Base-by-base conservation (phyloP, 2,797 vertebrate genomes). In the Peromyscus attwateri region DNA sequence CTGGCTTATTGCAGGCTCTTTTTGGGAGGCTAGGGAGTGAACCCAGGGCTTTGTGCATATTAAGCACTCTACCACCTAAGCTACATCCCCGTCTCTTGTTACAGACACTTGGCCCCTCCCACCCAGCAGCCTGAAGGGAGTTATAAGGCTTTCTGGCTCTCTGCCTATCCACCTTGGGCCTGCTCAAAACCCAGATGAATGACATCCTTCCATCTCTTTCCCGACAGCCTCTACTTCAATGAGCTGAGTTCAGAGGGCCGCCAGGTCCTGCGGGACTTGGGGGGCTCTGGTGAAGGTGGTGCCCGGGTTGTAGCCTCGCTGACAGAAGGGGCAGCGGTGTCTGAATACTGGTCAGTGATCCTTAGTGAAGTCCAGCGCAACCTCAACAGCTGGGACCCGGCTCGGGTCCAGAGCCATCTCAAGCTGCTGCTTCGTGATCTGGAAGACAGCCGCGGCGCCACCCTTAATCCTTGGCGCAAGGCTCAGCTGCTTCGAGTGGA, bases 201-300 rank as follows among this genome's bases (percentile, higher is more conserved):
- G 27, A 27, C 25, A 23, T 37, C 43, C 27, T 0, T 66, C 11
- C 4, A 87, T 77, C 81, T 93, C 52, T 93, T 49, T 83, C 89
- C 85, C 34, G 25, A 70, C n/a, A 99, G 99, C 88, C 98, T 99
- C 97, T 99, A 99, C 94, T 99, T 99, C 98, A 99, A 99, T 0
- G 99, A 99, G 79, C 98, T 99, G 96, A 99, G 99, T 0, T 98
- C 99, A 27, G 98, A 98, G 2, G 99, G 99, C 80, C 99, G 99
- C 96, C 98, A 98, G 97, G 99, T 98, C 0, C 98, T 99, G 14
- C 98, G 98, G 34, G 97, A 89, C 93, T 55, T 97, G 57, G 97
- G 94, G 5, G 70, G 77, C 13, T n/a, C 94, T 1, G 96, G 98
- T 31, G 97, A 97, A 2, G 98, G 98, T 0, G 97, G 98, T 0